Percentiles rank a stretch among this genome's conserved stretches.
These are phyloP conservation scores for Operophtera brumata DNA, from an alignment of 2,888 invertebrate species.

Conservation along the genomic window DNA sequence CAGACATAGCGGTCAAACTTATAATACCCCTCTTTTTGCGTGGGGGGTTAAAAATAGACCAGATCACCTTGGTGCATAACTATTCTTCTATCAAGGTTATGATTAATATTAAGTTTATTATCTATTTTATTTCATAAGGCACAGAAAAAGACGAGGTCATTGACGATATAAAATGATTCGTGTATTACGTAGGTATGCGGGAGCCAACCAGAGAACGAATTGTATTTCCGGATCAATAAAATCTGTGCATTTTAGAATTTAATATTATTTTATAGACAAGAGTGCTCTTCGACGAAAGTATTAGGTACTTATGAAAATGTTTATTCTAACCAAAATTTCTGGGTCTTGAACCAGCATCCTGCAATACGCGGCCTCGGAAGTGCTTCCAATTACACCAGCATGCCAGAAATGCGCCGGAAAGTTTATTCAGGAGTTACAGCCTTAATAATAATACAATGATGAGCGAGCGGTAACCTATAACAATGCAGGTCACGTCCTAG, in stretches of 20 bases:
- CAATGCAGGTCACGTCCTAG: no score
- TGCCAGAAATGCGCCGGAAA: no score
- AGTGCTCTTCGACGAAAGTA: constrained; percentile 14
- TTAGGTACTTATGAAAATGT: constrained; percentile 1
- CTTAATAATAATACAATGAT: no score
- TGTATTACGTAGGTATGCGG: constrained; percentile 22
- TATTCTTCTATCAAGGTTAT: background rate
- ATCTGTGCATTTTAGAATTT: constrained; percentile 9
- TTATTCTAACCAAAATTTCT: background rate
- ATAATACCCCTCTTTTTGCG: no score
- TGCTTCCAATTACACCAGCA: no score
- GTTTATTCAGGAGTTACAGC: no score
- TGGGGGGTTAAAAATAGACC: background rate
- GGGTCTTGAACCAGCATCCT: no score
- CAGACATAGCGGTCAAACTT: no score
- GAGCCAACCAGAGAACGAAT: constrained; percentile 15
- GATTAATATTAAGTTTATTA: constrained; percentile 11
- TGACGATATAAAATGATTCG: constrained; percentile 19
- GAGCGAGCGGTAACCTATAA: no score
- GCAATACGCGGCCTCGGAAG: no score
- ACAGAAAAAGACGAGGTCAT: constrained; percentile 25
- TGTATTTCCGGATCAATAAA: constrained; percentile 27
- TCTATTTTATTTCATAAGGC: constrained; percentile 26
- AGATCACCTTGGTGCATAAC: constrained; percentile 12
- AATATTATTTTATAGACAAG: constrained; percentile 8